These are phyloP conservation scores for Acrobasis suavella DNA, from an alignment of 2,888 invertebrate genomes.

Conservation along the genomic window DNA sequence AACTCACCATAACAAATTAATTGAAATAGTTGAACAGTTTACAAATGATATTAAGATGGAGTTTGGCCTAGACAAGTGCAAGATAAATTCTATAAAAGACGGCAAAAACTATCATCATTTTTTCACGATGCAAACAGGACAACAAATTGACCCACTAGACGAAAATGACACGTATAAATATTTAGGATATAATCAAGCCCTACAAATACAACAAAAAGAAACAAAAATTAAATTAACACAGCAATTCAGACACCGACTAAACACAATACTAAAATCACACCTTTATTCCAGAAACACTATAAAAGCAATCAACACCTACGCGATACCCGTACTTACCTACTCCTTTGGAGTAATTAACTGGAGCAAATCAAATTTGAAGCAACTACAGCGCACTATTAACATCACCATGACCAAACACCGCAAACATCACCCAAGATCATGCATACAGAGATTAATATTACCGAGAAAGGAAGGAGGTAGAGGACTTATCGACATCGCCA, in stretches of 20 bases:
- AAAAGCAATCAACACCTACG: conserved; percentile 10
- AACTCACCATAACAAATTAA: neutral
- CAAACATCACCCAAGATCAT: conserved; percentile 33
- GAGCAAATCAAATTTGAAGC: conserved; percentile 28
- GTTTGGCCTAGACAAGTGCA: neutral
- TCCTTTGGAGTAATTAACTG: conserved; percentile 33
- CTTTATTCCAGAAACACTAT: conserved; percentile 3
- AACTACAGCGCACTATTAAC: conserved; percentile 24
- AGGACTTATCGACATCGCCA: conserved; percentile 22
- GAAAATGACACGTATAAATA: conserved; percentile 25
- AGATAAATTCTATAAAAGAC: conserved; percentile 5
- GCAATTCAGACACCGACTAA: conserved; percentile 2
- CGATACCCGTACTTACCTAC: conserved; percentile 28
- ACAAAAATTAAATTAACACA: conserved; percentile 16
- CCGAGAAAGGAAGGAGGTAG: conserved; percentile 31
- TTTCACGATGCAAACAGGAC: conserved; percentile 19
- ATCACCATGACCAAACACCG: conserved; percentile 27
- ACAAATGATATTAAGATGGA: neutral
- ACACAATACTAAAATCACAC: conserved; percentile 8
- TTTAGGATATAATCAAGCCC: conserved; percentile 1
- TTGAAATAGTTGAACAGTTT: neutral
- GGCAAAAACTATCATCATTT: conserved; percentile 21
- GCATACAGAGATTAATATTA: conserved; percentile 26
- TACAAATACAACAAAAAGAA: conserved; percentile 3
- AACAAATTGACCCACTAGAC: conserved; percentile 23